Evolutionary conservation across 2,888 invertebrate species (phyloP).

Genomic region (Gnatocerus cornutus): DNA sequence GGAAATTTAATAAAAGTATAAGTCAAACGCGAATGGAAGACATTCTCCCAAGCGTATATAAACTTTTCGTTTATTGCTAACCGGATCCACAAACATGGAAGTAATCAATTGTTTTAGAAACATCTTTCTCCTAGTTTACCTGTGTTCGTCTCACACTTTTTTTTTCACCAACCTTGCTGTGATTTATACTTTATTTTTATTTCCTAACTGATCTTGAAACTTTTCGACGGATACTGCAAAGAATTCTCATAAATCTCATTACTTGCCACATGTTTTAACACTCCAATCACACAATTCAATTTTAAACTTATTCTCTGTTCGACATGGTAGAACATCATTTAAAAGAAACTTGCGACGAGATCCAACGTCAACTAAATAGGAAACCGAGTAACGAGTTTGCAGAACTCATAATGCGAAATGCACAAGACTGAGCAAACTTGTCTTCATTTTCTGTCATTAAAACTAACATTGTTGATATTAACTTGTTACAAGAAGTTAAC

Average conservation of each 20-base stretch:
- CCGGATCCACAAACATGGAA: conserved; percentile 54
- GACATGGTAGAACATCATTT: not conserved
- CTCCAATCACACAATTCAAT: conserved; percentile 1
- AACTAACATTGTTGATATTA: not conserved
- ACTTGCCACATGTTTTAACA: conserved; percentile 5
- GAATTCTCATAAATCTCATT: conserved; percentile 17
- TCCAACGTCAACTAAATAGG: not conserved
- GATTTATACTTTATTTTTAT: conserved; percentile 47
- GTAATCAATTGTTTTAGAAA: conserved; percentile 54
- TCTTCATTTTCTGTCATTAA: not conserved
- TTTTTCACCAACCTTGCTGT: conserved; percentile 13
- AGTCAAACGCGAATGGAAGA: conserved; percentile 53
- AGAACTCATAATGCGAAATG: conserved; percentile 4
- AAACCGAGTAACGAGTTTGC: conserved; percentile 4
- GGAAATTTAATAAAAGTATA: conserved; percentile 55
- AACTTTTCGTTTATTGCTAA: conserved; percentile 56
- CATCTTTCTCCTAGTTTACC: conserved; percentile 44
- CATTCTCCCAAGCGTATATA: conserved; percentile 53
- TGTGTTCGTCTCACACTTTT: conserved; percentile 31
- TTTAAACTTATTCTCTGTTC: not conserved
- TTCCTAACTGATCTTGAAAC: conserved; percentile 25
- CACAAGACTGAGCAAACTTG: not conserved
- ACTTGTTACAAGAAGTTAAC: not conserved
- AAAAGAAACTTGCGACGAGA: not conserved
- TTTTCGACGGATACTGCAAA: conserved; percentile 2